Conservation (phyloP, 2,113 vertebrate species). For the Podarcis raffonei region DNA sequence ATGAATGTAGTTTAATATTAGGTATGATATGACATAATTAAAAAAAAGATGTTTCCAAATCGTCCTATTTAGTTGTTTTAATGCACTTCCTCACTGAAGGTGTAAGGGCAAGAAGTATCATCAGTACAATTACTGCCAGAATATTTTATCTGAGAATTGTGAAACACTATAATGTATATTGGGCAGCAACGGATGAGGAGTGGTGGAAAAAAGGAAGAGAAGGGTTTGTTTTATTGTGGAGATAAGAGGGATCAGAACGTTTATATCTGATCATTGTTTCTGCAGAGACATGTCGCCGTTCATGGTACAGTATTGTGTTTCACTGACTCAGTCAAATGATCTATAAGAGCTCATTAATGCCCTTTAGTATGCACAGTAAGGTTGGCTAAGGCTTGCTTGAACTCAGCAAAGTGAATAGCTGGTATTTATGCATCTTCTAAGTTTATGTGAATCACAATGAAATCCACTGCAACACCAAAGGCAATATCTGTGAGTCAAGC, state of each 20-base stretch:
- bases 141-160: not conserved
- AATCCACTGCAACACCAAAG: not conserved
- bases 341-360: not conserved
- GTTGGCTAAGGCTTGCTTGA: not conserved
- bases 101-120: too few species aligned
- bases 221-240: not conserved
- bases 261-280: not conserved
- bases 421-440: not conserved
- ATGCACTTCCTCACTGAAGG: too few species aligned
- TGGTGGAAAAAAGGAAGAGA: too few species aligned
- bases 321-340: not conserved
- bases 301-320: not conserved
- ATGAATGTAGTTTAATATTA: too few species aligned
- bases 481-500: not conserved
- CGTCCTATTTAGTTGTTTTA: too few species aligned
- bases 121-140: not conserved
- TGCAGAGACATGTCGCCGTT: not conserved
- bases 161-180: not conserved
- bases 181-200: not conserved
- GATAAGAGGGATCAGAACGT: not conserved
- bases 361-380: not conserved
- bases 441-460: not conserved
- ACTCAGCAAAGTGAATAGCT: not conserved
- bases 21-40: too few species aligned
- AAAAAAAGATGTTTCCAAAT: too few species aligned